Evolutionary conservation across 2,797 vertebrate species (phyloP), one percentile per base, ranked within the genome.

Genomic region (Pseudomugil gertrudae): DNA sequence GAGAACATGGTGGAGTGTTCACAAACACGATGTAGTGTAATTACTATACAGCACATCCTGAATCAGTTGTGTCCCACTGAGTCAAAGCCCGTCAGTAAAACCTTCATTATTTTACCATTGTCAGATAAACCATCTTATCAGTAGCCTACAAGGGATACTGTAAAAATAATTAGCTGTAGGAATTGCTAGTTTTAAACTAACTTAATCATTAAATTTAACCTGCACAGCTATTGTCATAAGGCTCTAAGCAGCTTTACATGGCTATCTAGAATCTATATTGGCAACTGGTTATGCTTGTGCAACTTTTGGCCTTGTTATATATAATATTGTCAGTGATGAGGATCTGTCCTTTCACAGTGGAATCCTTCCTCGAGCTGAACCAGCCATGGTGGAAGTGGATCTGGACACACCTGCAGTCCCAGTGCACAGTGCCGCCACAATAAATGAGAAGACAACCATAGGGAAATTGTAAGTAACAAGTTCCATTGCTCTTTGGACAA

Each of bases 391-490:
- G 57, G 92, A 94, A 50, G 86, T 92, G 69, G 93, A 94, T 45
- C 92, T 95, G 69, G 88, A 89, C 1, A 47, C 81, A 5, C 72
- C 85, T 2, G 50, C 79, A 24, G 23, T 68, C 0, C 69, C 81
- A 27, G 67, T 87, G 19, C 63, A 63, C 24, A 6, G 60, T 21
- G 48, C 82, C 33, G 52, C 76, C 24, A 38, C 35, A 1, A 66
- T 47, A 63, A 84, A 84, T 2, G 72, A 97, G 75, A 96, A 92
- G 83, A 95, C 93, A 1, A 94, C 95, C 56, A 96, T 98, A 84
- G 85, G 88, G 77, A 93, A 94, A 79, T 90, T 98, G 97, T 98
- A 80, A 96, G 97, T 95, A 38, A 10, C 32, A 15, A 29, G 2
- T 26, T 67, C 2, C 5, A 1, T 47, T 36, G 13, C 3, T n/a